A percentile compares a stretch with the other conserved stretches of the same genome.
Evolutionary conservation across 1,140 invertebrate genomes (phyloP).

Genomic region (Camponotus floridanus): DNA sequence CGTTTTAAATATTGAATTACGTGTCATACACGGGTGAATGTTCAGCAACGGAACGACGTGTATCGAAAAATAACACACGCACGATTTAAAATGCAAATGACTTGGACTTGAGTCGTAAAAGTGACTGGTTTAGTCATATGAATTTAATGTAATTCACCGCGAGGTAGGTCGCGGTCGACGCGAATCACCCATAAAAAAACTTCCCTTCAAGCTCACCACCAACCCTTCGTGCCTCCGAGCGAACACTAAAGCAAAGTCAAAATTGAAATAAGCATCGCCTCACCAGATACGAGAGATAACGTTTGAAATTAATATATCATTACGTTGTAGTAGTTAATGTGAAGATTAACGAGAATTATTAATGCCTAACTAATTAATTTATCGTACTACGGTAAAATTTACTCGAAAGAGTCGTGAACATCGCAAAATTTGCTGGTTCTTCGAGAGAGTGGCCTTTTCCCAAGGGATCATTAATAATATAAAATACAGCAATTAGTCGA

Average conservation of each 20-base stretch:
- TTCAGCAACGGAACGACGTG: neutral
- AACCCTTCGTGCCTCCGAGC: neutral
- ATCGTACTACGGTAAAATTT: neutral
- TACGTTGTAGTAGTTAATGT: neutral
- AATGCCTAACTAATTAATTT: conserved; percentile 20
- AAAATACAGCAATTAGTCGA: neutral
- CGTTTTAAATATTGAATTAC: conserved; percentile 37
- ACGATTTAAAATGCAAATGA: conserved; percentile 6
- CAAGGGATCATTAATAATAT: neutral
- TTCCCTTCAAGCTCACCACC: neutral
- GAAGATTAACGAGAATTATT: conserved; percentile 33
- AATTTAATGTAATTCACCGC: neutral
- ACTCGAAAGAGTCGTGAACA: neutral
- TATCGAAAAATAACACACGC: neutral
- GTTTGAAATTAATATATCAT: conserved; percentile 28
- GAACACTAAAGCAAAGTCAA: neutral
- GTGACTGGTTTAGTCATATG: conserved; percentile 1
- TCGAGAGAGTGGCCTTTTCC: neutral
- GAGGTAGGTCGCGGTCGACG: neutral
- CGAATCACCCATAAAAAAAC: conserved; percentile 17
- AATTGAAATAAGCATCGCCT: neutral
- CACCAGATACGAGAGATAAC: neutral
- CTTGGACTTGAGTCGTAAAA: neutral
- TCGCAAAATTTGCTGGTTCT: neutral
- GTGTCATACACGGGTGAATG: no score